Percentiles rank a stretch among this genome's conserved stretches.
Evolutionary conservation across 2,113 vertebrate species (phyloP).

Genomic region (Scytalopus superciliaris): DNA sequence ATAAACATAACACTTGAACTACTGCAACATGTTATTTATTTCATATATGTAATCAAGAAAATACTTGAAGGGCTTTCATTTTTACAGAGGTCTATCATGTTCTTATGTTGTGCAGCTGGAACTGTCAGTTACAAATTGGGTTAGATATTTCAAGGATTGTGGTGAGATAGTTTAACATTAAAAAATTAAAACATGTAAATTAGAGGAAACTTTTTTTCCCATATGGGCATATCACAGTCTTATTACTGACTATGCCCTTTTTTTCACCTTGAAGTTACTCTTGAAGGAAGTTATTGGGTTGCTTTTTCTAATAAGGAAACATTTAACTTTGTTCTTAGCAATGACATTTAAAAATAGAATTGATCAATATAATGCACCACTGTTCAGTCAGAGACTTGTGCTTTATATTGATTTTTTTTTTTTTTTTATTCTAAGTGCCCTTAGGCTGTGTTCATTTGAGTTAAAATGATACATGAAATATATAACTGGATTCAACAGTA

Average conservation of each 20-base stretch:
- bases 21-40: background rate
- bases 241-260: background rate
- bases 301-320: conserved; percentile 39
- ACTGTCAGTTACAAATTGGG: background rate
- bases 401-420: conserved; percentile 55
- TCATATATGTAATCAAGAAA: background rate
- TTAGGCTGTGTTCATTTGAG: conserved; percentile 14
- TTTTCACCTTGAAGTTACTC: conserved; percentile 6
- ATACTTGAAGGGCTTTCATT: background rate
- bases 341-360: conserved; percentile 67
- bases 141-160: background rate
- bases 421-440: conserved; percentile 37
- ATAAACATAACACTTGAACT: background rate
- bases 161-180: background rate
- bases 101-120: background rate
- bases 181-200: background rate
- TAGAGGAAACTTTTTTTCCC: background rate
- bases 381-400: conserved; percentile 7
- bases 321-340: conserved; percentile 58
- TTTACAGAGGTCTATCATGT: background rate
- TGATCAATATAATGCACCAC: conserved; percentile 60
- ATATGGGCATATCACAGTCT: background rate
- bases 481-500: conserved; percentile 19
- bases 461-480: conserved; percentile 64
- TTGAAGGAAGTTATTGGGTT: background rate